Base-by-base conservation (phyloP, 2,113 vertebrate species). In the Anas platyrhynchos region DNA sequence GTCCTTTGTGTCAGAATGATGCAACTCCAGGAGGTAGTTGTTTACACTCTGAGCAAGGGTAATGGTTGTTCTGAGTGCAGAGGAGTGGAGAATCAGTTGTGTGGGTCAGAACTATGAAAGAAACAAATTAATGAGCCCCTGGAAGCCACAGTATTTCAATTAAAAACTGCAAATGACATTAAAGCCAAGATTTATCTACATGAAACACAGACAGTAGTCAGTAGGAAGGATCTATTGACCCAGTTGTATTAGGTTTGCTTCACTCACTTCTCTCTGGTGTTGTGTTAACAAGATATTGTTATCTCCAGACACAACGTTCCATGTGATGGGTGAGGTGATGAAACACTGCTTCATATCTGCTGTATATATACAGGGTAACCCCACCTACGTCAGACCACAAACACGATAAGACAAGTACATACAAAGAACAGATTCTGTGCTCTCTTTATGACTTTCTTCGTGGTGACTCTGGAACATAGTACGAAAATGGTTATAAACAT, bases 101-200 rank as follows among this genome's bases (percentile, higher is more conserved):
- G 55, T 32, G 66, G 50, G 75, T 34, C 81, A 83, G 1, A 61
- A 22, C 54, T 17, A 59, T 4, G 71, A 62, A 76, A 76, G 83
- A 41, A 81, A 88, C 62, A 79, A 78, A 88, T 73, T 89, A 83
- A 91, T 68, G 38, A 96, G 56, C 26, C 6, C 43, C 26, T 11
- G 6, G 63, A 92, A 90, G 71, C 67, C 84, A 79, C 55, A 22
- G 66, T 41, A 31, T 74, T 94, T 95, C 75, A 92, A 89, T 93
- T 93, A 76, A 94, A 88, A 73, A 79, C 80, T 87, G 59, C 71
- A 74, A 77, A 83, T 63, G 26, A 69, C 56, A 73, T 11, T 36
- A 85, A 78, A 66, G 65, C 65, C 46, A 72, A 78, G 83, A 88
- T 66, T 72, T 71, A 48, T 68, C 23, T 74, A 66, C 83, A 72